Evolutionary conservation across 92 coral and sea anemone species (phyloP), one percentile per base, ranked within the genome.

Genomic region (Muricea muricata): DNA sequence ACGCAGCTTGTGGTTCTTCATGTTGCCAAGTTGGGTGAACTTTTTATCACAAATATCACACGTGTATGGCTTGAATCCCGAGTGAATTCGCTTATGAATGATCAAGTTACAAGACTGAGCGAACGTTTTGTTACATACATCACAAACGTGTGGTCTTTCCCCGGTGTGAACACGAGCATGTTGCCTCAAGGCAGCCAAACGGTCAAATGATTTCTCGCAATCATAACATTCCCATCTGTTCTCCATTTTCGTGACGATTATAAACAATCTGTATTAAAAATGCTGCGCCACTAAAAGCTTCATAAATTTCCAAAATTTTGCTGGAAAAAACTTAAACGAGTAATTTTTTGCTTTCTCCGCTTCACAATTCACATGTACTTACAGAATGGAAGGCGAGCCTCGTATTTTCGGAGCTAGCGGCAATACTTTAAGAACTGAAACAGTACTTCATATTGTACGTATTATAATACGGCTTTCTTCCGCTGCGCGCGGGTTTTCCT

Each of bases 171-270:
- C 37, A 13, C 70, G 70, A 28, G 37, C 70, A 24, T 63, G 70
- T 26, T 63, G 70, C n/a, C 12, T 63, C 39, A 63, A 63, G n/a
- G 35, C 70, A 63, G 20, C 37, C 35, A 63, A 63, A 32, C 37
- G 70, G 39, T 26, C 70, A n/a, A 63, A 63, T 20, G 70, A 63
- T 18, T 63, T 32, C 70, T 32, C 70, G 37, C 70, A 63, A 17
- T 63, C 70, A 9, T 63, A 8, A 20, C 70, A 63, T 63, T 63
- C 37, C 70, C 34, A 63, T 63, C 30, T 26, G n/a, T 25, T 63
- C 70, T 63, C 70, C 70, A 63, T 63, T 63, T 63, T 26, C 2
- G 30, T 13, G 18, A 63, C 23, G n/a, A 28, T n/a, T n/a, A 30
- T 7, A 54, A 54, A 63, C 70, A 63, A 48, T 48, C 21, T 9